These are phyloP conservation scores for Indicator indicator DNA, from an alignment of 2,113 vertebrate genomes.

Conservation along the genomic window DNA sequence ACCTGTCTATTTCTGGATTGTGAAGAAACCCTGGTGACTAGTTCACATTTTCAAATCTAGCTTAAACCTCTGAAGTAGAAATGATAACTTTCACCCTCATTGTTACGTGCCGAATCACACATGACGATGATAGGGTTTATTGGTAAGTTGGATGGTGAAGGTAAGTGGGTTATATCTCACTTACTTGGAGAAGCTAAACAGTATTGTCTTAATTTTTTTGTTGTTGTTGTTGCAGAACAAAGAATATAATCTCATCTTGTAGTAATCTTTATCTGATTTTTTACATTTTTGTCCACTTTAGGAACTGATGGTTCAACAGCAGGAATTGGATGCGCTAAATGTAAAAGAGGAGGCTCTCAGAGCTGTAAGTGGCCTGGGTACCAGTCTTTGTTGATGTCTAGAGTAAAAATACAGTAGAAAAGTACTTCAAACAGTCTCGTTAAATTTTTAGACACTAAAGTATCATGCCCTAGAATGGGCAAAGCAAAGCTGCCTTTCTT, in stretches of 20 bases:
- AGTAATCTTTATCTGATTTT: background rate
- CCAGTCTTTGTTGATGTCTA: background rate
- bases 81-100: background rate
- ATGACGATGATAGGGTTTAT: background rate
- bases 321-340: constrained; percentile 79
- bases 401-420: background rate
- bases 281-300: constrained; percentile 35
- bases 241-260: background rate
- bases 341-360: constrained; percentile 81
- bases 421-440: background rate
- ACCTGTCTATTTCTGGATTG: background rate
- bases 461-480: background rate
- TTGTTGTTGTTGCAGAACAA: background rate
- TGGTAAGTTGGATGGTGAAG: background rate
- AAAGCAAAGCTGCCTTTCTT: background rate
- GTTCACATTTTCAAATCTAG: background rate
- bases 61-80: background rate
- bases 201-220: background rate
- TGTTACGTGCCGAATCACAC: background rate
- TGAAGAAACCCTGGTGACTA: background rate
- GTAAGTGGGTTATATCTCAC: background rate
- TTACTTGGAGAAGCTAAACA: background rate
- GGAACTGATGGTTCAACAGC: constrained; percentile 82
- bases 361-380: constrained; percentile 63
- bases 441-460: background rate